phyloP scores from a whole-genome alignment of 1,140 invertebrate species.

The Tetragonula clypearis region DNA sequence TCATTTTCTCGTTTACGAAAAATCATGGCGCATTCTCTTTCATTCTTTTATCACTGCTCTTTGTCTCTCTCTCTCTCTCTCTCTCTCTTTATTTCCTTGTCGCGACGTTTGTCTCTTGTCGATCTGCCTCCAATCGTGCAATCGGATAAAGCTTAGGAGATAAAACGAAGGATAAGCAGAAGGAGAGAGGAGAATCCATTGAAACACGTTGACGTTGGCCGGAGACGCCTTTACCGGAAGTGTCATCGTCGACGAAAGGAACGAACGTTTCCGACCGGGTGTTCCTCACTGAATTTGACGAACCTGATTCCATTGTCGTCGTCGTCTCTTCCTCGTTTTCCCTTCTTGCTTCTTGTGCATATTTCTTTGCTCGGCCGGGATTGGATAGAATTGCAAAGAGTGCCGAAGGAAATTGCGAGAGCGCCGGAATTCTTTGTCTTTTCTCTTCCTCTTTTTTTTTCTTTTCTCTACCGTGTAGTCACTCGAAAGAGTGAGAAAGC shows the following conservation, averaged over 20 bases:
- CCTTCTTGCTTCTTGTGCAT: not conserved
- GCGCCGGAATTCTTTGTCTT: not conserved
- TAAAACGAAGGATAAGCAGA: constrained; percentile 57
- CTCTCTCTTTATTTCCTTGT: no score
- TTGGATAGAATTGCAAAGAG: not conserved
- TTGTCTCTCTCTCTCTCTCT: not conserved
- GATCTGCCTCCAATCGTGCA: constrained; percentile 27
- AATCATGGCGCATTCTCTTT: not conserved
- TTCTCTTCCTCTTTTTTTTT: not conserved
- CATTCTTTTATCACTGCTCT: not conserved
- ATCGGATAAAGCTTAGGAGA: constrained; percentile 61
- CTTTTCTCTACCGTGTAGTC: no score
- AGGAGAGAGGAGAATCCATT: constrained; percentile 32
- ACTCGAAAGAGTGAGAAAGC: not conserved
- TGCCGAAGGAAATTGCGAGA: no score
- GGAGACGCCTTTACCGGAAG: constrained; percentile 7
- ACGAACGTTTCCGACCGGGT: constrained; percentile 4
- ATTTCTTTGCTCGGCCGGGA: no score
- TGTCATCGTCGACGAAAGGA: constrained; percentile 1
- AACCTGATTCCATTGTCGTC: constrained; percentile 9
- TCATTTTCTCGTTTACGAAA: not conserved
- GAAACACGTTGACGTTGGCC: not conserved
- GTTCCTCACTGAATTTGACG: not conserved
- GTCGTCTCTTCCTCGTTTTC: not conserved
- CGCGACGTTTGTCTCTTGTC: not conserved